phyloP scores from a whole-genome alignment of 2,797 vertebrate genomes.

The Hapalemur alaotrensis region DNA sequence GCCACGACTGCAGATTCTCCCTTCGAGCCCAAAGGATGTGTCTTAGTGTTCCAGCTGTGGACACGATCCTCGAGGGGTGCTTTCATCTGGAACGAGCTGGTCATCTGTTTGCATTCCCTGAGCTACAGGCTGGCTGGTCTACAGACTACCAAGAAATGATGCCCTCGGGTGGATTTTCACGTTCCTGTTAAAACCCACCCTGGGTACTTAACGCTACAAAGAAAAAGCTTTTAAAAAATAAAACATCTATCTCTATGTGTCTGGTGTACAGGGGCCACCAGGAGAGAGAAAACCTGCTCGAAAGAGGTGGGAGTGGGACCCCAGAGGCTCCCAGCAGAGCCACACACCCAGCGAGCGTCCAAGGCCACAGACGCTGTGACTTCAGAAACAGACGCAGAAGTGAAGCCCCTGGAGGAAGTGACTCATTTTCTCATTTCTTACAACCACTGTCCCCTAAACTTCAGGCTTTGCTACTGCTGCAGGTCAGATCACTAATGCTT shows the following conservation, averaged over 20 bases:
- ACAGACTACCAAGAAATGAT: fast-evolving
- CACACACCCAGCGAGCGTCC: no score
- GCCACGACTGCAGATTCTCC: not conserved
- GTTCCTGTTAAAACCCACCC: not conserved
- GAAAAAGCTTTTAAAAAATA: not conserved
- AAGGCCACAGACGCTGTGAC: not conserved
- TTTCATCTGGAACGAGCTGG: no score
- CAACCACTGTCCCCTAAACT: not conserved
- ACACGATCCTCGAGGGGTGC: no score
- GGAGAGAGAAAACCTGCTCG: no score
- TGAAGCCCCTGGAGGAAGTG: fast-evolving
- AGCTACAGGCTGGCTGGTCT: no score
- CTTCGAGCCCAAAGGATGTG: not conserved
- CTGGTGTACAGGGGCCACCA: not conserved
- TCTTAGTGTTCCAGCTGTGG: not conserved
- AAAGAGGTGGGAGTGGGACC: not conserved
- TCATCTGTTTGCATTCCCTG: not conserved
- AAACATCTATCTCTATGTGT: fast-evolving
- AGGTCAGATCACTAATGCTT: not conserved
- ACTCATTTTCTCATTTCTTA: no score
- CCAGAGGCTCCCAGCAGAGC: not conserved
- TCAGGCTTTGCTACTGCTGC: not conserved
- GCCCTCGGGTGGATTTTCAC: fast-evolving
- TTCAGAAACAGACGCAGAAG: not conserved
- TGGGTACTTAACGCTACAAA: not conserved